Evolutionary conservation across 1,140 invertebrate genomes (phyloP), one percentile per base, ranked within the genome.

Genomic region (Sarcophaga peregrina): DNA sequence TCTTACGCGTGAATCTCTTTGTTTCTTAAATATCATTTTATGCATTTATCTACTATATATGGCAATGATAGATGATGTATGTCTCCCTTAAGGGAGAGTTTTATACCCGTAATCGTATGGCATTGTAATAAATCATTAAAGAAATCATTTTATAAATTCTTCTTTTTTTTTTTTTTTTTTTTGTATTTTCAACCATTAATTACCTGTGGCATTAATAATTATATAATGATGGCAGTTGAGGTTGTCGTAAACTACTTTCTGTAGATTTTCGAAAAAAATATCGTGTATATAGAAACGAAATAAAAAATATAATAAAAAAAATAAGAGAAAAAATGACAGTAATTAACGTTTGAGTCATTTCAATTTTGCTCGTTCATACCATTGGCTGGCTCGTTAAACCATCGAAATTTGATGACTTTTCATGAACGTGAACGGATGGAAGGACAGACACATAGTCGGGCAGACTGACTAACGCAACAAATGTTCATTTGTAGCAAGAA

Each of bases 181-280:
- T 37, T 37, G 25, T 37, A 37, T 37, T 37, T 68, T 25, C n/a
- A 50, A 17, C 75, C 75, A 78, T 78, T 52, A 78, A 78, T 78
- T 78, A 78, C 75, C 75, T 78, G 75, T 50, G 47, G 75, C 75
- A 78, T 20, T 52, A 78, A 78, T 78, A 78, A 78, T 78, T 48
- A 78, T 68, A 58, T 58, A 68, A 17, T 50, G 75, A 52, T 50
- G 75, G 75, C 74, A 47, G 46, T 50, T 52, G 74, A 17, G 54
- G n/a, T 68, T 68, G 62, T 68, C n/a, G 62, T 68, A 17, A 68
- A 68, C 62, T 68, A 68, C 62, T 20, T 20, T 25, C 17, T 8
- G 15, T 68, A 25, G n/a, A 37, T 37, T 37, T 37, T 37, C 25
- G 25, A 37, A 37, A 37, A n/a, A 37, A 37, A 37, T 37, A 37